Percentiles rank a stretch among this genome's conserved stretches.
These are phyloP conservation scores for Conchocele bisecta DNA, from an alignment of 2,888 invertebrate species.

Conservation along the genomic window DNA sequence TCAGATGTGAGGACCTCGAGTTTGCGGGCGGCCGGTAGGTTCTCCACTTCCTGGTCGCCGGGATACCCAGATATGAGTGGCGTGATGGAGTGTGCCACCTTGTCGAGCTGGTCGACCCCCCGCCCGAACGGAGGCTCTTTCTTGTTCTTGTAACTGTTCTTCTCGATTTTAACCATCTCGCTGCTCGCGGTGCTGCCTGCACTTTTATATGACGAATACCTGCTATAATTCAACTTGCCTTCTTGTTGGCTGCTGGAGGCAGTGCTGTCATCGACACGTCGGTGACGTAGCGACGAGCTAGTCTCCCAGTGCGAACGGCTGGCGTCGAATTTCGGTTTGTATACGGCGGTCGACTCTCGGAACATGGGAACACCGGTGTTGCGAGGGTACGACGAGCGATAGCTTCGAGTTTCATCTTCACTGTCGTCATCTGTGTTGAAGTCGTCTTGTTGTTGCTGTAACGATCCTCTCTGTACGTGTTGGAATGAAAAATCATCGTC, in stretches of 20 bases:
- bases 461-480: background rate
- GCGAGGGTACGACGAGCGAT: background rate
- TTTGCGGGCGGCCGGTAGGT: slow-evolving; percentile 63
- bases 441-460: slow-evolving; percentile 58
- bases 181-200: slow-evolving; percentile 39
- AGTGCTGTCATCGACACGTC: slow-evolving; percentile 58
- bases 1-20: slow-evolving; percentile 52
- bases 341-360: background rate
- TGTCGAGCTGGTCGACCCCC: slow-evolving; percentile 55
- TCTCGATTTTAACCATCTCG: slow-evolving; percentile 60
- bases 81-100: slow-evolving; percentile 60
- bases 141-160: slow-evolving; percentile 52
- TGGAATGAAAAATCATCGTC: background rate
- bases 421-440: slow-evolving; percentile 65
- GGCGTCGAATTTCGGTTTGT: slow-evolving; percentile 20
- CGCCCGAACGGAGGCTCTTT: slow-evolving; percentile 61
- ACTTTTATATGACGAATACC: slow-evolving; percentile 31
- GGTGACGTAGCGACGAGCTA: slow-evolving; percentile 42
- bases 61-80: slow-evolving; percentile 46
- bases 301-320: slow-evolving; percentile 11
- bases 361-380: background rate
- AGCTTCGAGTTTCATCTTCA: slow-evolving; percentile 49
- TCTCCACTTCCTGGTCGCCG: slow-evolving; percentile 42
- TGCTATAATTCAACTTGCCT: slow-evolving; percentile 47
- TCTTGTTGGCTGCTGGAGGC: slow-evolving; percentile 49